A percentile compares a stretch with the other conserved stretches of the same genome.
These are phyloP conservation scores for Pipa parva DNA, from an alignment of 2,113 vertebrate species.

Conservation along the genomic window DNA sequence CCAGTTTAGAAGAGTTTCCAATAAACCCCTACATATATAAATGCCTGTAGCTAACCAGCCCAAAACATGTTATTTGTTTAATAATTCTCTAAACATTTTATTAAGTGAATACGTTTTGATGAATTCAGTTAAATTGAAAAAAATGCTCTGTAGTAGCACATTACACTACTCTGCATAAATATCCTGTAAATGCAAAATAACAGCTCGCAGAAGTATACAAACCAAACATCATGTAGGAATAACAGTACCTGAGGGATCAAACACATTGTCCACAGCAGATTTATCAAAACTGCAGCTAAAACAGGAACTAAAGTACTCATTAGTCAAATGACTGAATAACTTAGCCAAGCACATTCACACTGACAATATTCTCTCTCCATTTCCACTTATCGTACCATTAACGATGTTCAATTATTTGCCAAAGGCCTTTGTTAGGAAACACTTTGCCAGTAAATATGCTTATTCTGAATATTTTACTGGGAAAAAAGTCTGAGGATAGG, in stretches of 20 bases:
- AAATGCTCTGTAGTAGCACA: not conserved
- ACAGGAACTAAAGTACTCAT: conserved; percentile 11
- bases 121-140: not conserved
- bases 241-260: not conserved
- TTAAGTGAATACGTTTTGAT: not conserved
- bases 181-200: not conserved
- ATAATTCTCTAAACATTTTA: not conserved
- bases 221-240: not conserved
- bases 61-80: not conserved
- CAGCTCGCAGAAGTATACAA: not conserved
- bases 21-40: too few species aligned
- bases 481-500: not conserved
- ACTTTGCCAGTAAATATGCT: conserved; percentile 27
- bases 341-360: conserved; percentile 23
- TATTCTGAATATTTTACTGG: conserved; percentile 1
- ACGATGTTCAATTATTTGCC: conserved; percentile 5
- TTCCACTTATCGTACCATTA: conserved; percentile 16
- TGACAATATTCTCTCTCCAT: conserved; percentile 5
- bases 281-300: conserved; percentile 4
- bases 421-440: conserved; percentile 19
- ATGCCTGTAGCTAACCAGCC: too few species aligned
- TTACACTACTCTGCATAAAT: not conserved
- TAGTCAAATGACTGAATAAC: conserved; percentile 13
- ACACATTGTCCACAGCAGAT: not conserved
- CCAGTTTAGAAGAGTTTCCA: too few species aligned